Evolutionary conservation across 2,797 vertebrate genomes (phyloP).

Genomic region (Carduelis carduelis): DNA sequence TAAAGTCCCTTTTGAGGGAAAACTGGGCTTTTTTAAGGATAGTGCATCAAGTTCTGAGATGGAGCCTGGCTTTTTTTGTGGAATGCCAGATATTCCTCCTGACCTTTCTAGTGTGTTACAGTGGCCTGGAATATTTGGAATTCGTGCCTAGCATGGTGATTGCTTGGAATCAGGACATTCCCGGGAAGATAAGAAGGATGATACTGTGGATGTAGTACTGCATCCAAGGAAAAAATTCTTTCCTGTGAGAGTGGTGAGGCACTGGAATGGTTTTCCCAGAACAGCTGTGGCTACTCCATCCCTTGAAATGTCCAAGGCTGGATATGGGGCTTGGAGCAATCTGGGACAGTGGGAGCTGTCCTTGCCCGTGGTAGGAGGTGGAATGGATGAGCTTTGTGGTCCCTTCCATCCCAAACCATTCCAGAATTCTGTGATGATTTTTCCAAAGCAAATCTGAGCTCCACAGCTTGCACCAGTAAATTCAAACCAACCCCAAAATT

Average conservation of each 20-base stretch:
- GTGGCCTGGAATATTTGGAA: background rate
- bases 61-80: background rate
- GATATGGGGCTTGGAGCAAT: background rate
- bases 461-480: background rate
- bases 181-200: fast-evolving
- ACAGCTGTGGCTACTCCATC: background rate
- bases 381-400: background rate
- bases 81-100: background rate
- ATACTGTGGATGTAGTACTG: background rate
- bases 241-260: background rate
- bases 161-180: background rate
- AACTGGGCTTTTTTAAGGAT: background rate
- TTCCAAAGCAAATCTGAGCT: background rate
- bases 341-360: background rate
- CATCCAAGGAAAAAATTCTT: background rate
- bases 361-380: background rate
- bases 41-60: background rate
- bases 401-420: background rate
- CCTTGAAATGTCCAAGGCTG: background rate
- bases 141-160: fast-evolving
- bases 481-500: background rate
- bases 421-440: background rate
- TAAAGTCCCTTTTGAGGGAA: background rate
- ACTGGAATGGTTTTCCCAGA: background rate
- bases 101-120: background rate